Evolutionary conservation across 2,113 vertebrate species (phyloP).

Genomic region (Myocastor coypus): DNA sequence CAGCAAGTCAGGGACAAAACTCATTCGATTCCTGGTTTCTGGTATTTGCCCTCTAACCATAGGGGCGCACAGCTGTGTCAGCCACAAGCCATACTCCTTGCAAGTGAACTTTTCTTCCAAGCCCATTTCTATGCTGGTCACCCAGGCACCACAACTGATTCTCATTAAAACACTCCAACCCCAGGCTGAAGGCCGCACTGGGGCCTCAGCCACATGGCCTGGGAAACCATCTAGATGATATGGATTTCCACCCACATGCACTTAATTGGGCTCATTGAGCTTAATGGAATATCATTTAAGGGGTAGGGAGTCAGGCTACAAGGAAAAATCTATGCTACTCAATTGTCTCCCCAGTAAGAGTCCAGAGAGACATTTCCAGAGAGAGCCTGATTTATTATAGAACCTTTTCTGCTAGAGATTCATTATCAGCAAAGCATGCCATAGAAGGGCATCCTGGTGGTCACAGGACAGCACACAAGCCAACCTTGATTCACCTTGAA

Average conservation of each 20-base stretch:
- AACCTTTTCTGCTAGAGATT: not conserved
- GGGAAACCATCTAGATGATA: not conserved
- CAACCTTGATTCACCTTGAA: not conserved
- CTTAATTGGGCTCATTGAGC: not conserved
- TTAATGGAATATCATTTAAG: slow-evolving; percentile 12
- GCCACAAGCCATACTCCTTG: not conserved
- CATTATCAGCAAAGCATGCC: not conserved
- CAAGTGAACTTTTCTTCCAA: not conserved
- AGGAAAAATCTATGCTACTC: not conserved
- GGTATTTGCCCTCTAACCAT: not conserved
- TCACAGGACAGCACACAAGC: not conserved
- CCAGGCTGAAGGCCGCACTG: not conserved
- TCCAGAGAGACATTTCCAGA: not conserved
- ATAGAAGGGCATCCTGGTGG: not conserved
- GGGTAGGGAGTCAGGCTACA: not conserved
- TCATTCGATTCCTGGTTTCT: not conserved
- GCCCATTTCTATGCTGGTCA: not conserved
- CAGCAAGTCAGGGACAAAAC: not conserved
- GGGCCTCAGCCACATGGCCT: not conserved
- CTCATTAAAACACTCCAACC: not conserved
- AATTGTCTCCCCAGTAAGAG: not conserved
- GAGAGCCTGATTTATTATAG: not conserved
- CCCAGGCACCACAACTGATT: not conserved
- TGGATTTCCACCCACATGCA: not conserved
- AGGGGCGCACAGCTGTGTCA: not conserved